Conservation (phyloP, 2,113 vertebrate genomes). For the Phalacrocorax brasilianus region DNA sequence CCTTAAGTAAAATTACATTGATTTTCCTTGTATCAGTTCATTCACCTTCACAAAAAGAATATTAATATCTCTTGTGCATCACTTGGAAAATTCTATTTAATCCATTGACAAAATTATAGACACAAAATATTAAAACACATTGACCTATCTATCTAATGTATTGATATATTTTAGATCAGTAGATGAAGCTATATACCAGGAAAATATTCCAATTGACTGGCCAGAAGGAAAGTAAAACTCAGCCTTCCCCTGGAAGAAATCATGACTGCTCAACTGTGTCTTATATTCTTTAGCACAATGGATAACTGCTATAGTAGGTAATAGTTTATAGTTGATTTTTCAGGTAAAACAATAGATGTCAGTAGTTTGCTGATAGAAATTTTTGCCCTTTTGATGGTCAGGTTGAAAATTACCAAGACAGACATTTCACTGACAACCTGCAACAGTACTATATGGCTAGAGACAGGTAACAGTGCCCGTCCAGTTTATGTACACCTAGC, state of each 20-base stretch:
- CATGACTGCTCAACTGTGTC: not conserved
- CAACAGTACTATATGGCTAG: not conserved
- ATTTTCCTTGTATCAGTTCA: not conserved
- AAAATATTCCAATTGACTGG: not conserved
- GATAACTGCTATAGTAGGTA: not conserved
- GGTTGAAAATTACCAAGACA: not conserved
- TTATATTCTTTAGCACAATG: not conserved
- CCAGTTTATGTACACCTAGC: not conserved
- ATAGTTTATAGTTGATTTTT: not conserved
- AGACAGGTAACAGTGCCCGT: not conserved
- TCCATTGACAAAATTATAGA: not conserved
- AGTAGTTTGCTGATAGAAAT: not conserved
- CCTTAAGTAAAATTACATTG: not conserved
- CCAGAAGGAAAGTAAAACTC: not conserved
- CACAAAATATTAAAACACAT: not conserved
- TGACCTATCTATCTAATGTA: not conserved
- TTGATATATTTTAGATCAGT: not conserved
- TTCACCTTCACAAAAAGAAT: not conserved
- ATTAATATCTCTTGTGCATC: not conserved
- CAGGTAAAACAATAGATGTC: not conserved
- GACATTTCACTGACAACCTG: not conserved
- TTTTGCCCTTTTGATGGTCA: not conserved
- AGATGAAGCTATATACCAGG: not conserved
- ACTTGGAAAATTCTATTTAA: not conserved
- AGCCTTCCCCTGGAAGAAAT: not conserved